These are phyloP conservation scores for Pasiphila rectangulata DNA, from an alignment of 2,888 invertebrate genomes.

Conservation along the genomic window DNA sequence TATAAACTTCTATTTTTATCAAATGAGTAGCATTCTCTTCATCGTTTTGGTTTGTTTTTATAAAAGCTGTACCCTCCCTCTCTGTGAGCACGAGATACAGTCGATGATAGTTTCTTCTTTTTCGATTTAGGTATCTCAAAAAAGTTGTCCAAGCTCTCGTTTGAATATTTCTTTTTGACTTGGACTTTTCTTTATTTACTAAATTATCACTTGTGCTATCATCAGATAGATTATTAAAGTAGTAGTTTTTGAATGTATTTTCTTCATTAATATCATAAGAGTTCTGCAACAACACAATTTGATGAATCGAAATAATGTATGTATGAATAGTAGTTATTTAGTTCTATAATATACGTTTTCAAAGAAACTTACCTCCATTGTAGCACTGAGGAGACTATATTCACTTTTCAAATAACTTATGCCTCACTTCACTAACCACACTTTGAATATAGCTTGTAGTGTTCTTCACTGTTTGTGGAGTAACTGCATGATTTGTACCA, in stretches of 20 bases:
- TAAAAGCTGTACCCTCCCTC: slow-evolving; percentile 1
- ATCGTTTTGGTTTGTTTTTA: slow-evolving; percentile 8
- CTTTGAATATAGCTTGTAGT: background rate
- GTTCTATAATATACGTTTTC: background rate
- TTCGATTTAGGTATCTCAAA: background rate
- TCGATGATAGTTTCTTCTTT: slow-evolving; percentile 2
- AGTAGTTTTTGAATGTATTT: too few species aligned
- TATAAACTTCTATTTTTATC: slow-evolving; percentile 16
- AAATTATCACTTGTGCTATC: too few species aligned
- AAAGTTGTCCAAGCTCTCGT: background rate
- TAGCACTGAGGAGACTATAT: background rate
- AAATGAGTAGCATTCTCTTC: slow-evolving; percentile 13
- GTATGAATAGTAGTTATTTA: background rate
- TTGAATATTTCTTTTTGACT: background rate
- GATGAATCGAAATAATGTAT: background rate
- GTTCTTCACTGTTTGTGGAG: background rate
- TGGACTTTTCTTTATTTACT: too few species aligned
- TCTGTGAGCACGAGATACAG: background rate
- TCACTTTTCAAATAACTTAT: background rate
- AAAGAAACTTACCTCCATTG: background rate
- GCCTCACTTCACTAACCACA: background rate
- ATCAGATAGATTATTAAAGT: too few species aligned
- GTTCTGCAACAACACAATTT: background rate
- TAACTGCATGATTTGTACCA: background rate
- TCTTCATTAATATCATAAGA: too few species aligned